Percentiles rank a stretch among this genome's conserved stretches.
phyloP scores from a whole-genome alignment of 2,888 invertebrate genomes.

The Antheraea assamensis region DNA sequence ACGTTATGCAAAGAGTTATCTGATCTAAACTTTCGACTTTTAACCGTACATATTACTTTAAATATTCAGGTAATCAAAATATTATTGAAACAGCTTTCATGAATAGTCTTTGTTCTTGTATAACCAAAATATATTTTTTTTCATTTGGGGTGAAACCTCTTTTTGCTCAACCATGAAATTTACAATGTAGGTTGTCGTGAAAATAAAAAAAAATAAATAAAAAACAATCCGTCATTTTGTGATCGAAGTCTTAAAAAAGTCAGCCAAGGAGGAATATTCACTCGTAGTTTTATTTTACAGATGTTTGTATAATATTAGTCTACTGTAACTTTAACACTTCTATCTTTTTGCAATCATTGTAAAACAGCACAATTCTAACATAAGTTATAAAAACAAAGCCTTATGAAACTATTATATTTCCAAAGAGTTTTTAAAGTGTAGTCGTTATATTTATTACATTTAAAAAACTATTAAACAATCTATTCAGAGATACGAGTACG shows the following conservation, averaged over 20 bases:
- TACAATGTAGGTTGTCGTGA: too few relatives aligned
- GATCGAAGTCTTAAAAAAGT: too few relatives aligned
- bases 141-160: too few relatives aligned
- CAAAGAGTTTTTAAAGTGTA: not conserved
- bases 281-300: conserved; percentile 15
- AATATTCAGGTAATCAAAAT: not conserved
- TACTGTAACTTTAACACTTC: not conserved
- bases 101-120: too few relatives aligned
- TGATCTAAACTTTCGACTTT: conserved; percentile 1
- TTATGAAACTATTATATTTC: not conserved
- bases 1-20: conserved; percentile 8
- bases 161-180: too few relatives aligned
- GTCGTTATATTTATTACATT: not conserved
- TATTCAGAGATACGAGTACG: too few relatives aligned
- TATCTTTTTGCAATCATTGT: not conserved
- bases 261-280: conserved; percentile 17
- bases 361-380: not conserved
- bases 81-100: not conserved
- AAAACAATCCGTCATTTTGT: too few relatives aligned
- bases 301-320: not conserved
- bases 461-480: too few relatives aligned
- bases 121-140: too few relatives aligned
- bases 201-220: too few relatives aligned
- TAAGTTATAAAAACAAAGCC: not conserved
- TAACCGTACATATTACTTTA: not conserved